A percentile compares a stretch with the other conserved stretches of the same genome.
Conservation (phyloP, 2,113 vertebrate species). For the Alethe castanea region DNA sequence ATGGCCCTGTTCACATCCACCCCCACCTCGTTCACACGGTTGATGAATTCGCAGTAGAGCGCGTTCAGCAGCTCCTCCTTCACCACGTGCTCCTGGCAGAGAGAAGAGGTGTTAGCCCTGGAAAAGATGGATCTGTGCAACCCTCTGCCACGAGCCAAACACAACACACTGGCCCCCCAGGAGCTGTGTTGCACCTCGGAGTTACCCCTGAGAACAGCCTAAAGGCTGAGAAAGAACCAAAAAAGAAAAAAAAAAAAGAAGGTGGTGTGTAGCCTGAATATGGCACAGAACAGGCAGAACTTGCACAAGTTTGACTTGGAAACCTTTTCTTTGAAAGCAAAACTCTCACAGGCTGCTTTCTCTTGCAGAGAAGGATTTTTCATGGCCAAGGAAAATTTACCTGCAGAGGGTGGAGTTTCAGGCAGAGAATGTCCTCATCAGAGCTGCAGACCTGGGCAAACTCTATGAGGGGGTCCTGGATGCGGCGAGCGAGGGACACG, state of each 20-base stretch:
- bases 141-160: background rate
- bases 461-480: constrained; percentile 95
- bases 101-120: background rate
- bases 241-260: background rate
- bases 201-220: background rate
- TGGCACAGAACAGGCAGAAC: background rate
- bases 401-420: constrained; percentile 96
- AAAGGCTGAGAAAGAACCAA: background rate
- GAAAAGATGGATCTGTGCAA: background rate
- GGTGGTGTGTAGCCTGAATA: background rate
- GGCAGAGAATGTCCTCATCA: constrained; percentile 95
- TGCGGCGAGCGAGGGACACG: constrained; percentile 91
- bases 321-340: background rate
- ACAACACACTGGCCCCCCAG: background rate
- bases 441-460: constrained; percentile 97
- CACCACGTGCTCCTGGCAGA: constrained; percentile 90
- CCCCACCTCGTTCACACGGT: constrained; percentile 96
- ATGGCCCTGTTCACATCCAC: constrained; percentile 96
- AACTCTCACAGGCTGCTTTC: background rate
- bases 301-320: background rate
- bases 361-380: background rate
- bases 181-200: background rate
- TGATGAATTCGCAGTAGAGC: constrained; percentile 96
- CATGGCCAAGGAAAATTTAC: constrained; percentile 61
- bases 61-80: constrained; percentile 93